Evolutionary conservation across 2,113 vertebrate genomes (phyloP).

Genomic region (Heteronetta atricapilla): DNA sequence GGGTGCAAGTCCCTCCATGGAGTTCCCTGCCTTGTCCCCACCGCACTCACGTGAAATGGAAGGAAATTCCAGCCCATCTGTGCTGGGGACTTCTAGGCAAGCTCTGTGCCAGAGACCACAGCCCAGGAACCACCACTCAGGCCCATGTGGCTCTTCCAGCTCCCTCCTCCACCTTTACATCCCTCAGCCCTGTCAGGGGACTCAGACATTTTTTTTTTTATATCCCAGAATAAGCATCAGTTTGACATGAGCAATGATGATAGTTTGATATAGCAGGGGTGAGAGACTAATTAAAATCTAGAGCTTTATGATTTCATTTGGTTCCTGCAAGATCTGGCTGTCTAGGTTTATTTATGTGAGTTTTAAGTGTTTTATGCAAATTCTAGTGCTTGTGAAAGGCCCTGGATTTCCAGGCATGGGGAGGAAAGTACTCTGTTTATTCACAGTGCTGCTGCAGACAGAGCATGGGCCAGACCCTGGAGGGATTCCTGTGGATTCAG

Average conservation of each 20-base stretch:
- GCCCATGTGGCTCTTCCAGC: neutral
- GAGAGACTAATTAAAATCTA: constrained; percentile 40
- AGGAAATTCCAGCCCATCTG: neutral
- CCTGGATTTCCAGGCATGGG: neutral
- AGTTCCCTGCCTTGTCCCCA: neutral
- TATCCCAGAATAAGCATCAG: neutral
- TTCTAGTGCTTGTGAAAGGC: neutral
- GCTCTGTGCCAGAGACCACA: neutral
- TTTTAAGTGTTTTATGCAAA: constrained; percentile 36
- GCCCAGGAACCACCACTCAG: neutral
- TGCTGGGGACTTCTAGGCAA: neutral
- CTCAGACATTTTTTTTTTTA: neutral
- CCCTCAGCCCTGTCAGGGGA: neutral
- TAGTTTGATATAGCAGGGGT: neutral
- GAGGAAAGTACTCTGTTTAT: neutral
- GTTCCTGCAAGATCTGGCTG: constrained; percentile 38
- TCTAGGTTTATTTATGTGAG: constrained; percentile 6
- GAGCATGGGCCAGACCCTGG: neutral
- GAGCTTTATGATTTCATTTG: neutral
- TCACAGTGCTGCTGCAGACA: neutral
- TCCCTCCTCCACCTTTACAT: neutral
- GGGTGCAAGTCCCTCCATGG: neutral
- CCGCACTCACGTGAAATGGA: accelerated
- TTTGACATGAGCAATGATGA: constrained; percentile 41
- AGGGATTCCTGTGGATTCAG: neutral